Conservation (phyloP, 2,797 vertebrate genomes). For the Chaenodraco wilsoni region DNA sequence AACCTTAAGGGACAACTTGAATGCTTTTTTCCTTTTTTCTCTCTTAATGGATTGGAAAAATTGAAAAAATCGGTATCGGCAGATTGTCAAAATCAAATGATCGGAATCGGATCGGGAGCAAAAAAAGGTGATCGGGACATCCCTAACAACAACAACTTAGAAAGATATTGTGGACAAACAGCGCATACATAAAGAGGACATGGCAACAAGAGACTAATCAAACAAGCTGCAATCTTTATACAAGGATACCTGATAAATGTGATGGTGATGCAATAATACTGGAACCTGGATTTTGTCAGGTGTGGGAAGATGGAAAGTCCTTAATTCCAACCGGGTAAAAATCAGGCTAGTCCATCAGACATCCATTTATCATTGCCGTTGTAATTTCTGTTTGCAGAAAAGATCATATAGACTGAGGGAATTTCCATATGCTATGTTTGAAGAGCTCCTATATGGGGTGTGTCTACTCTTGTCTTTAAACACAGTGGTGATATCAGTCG, state of each 20-base stretch:
- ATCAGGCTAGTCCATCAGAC: neutral
- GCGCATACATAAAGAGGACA: neutral
- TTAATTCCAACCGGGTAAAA: neutral
- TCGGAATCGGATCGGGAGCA: too few species aligned
- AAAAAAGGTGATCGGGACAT: too few species aligned
- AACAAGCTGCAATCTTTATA: slow-evolving; percentile 7
- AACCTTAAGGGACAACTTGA: too few species aligned
- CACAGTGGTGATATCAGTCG: neutral
- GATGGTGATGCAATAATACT: neutral
- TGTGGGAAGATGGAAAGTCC: neutral
- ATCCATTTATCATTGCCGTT: neutral
- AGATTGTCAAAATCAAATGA: too few species aligned
- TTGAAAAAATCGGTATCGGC: too few species aligned
- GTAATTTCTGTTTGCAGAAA: neutral
- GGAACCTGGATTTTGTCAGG: neutral
- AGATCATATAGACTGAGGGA: neutral
- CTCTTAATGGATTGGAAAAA: too few species aligned
- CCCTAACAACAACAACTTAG: neutral
- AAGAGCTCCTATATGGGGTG: too few species aligned
- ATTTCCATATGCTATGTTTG: neutral
- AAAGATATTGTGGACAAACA: neutral
- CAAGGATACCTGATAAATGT: slow-evolving; percentile 7
- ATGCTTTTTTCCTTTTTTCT: too few species aligned
- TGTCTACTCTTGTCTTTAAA: neutral
- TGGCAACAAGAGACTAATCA: neutral